Evolutionary conservation across 2,888 invertebrate species (phyloP).

Genomic region (Byasa hedistus): DNA sequence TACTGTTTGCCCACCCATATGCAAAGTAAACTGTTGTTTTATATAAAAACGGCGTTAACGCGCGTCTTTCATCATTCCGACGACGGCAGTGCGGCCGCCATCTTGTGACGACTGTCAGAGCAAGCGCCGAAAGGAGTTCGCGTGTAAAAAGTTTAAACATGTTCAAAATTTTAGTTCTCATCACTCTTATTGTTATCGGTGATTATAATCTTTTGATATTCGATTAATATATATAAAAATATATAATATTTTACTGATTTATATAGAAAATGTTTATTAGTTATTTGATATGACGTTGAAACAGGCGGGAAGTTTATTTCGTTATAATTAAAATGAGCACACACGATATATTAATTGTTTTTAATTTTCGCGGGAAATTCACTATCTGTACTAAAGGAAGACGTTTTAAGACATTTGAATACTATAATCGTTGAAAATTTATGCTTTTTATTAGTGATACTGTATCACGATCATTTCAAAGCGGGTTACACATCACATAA

Average conservation of each 20-base stretch:
- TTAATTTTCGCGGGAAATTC: too few relatives aligned
- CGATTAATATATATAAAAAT: neutral
- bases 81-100: neutral
- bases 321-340: too few relatives aligned
- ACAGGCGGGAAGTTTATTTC: too few relatives aligned
- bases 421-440: too few relatives aligned
- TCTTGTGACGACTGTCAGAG: conserved; percentile 14
- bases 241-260: neutral
- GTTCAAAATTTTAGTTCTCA: conserved; percentile 11
- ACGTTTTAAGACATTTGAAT: too few relatives aligned
- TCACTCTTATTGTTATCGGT: conserved; percentile 10
- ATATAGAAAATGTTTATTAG: too few relatives aligned
- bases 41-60: neutral
- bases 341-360: too few relatives aligned
- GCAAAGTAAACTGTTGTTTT: conserved; percentile 5
- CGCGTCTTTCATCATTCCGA: neutral
- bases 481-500: too few relatives aligned
- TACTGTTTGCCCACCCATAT: neutral
- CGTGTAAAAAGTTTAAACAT: neutral
- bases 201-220: neutral
- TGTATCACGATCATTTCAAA: too few relatives aligned
- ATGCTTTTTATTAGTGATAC: too few relatives aligned
- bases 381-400: too few relatives aligned
- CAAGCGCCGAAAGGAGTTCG: neutral
- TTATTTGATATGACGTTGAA: too few relatives aligned